Evolutionary conservation across 2,888 invertebrate genomes (phyloP), one percentile per base, ranked within the genome.

Genomic region (Meloe dianella): DNA sequence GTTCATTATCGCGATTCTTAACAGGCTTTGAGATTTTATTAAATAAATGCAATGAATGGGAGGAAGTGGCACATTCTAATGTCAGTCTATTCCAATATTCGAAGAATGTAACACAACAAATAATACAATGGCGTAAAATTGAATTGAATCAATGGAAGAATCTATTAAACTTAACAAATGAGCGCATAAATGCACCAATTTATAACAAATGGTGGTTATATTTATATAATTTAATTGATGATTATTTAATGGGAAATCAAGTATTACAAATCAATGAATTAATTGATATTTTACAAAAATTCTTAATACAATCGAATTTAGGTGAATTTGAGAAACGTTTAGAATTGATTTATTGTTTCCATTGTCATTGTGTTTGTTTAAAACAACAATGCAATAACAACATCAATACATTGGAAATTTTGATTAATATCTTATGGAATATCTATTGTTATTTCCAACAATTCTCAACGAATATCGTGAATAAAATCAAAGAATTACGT

Each of bases 111-210:
- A 93, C 93, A 0, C 89, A 90, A 69, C 91, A 93, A 78, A 92
- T 99, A 60, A 90, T 97, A 58, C 87, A 89, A 60, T 99, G 97
- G 97, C 89, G 98, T 66, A 93, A 94, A 81, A 82, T 96, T 29
- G 98, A 98, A 81, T 86, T 98, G 75, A 88, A 89, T 65, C 90
- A 92, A 77, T 98, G 97, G 97, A 93, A 92, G 74, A 90, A 92
- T 76, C 92, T 93, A 66, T 85, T 97, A 6, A 90, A 91, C 69
- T 87, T 89, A 67, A 87, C 92, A 20, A 87, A 87, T 66, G 85
- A 89, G 60, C 87, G 89, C 89, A 78, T 70, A 71, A 70, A 14
- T 20, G 24, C 35, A 20, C 47, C 20, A 20, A 51, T 51, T 20
- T 20, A 20, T 24, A 51, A 51, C 10, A 93, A 92, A 80, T 97